phyloP scores from a whole-genome alignment of 2,797 vertebrate species.

The Sebastes nivosus region DNA sequence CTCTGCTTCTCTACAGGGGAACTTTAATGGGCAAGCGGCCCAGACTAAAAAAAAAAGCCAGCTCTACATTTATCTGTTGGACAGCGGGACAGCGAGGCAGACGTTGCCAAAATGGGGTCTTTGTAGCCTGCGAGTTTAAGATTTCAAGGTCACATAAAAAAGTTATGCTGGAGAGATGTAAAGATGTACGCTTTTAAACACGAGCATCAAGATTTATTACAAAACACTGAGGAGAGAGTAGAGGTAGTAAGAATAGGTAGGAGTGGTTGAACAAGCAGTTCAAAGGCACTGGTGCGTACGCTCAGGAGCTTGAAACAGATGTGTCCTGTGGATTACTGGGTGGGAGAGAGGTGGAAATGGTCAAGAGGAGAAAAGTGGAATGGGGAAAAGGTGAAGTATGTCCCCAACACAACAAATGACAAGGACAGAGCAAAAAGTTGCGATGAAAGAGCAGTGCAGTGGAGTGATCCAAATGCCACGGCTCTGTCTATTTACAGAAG shows the following conservation, averaged over 20 bases:
- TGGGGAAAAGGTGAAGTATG: conserved; percentile 14
- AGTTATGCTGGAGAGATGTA: conserved; percentile 27
- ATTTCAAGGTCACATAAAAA: conserved; percentile 65
- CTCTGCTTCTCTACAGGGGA: conserved; percentile 35
- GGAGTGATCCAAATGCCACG: conserved; percentile 37
- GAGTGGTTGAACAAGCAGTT: conserved; percentile 50
- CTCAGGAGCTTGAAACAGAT: conserved; percentile 71
- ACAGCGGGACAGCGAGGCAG: conserved; percentile 54
- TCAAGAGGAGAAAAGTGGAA: conserved; percentile 18
- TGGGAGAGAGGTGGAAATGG: conserved; percentile 39
- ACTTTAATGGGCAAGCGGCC: conserved; percentile 52
- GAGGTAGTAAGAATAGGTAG: conserved; percentile 37
- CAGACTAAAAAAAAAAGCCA: conserved; percentile 57
- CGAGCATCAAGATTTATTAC: conserved; percentile 62
- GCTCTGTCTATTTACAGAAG: conserved; percentile 65
- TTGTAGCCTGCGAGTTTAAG: conserved; percentile 33
- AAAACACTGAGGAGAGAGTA: conserved; percentile 42
- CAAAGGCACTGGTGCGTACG: conserved; percentile 54
- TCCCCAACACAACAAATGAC: conserved; percentile 2
- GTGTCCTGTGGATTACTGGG: conserved; percentile 63
- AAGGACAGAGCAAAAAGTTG: conserved; percentile 9
- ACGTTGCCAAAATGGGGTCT: conserved; percentile 56
- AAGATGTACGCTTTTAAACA: conserved; percentile 45
- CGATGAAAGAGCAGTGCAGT: conserved; percentile 9
- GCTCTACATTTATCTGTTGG: conserved; percentile 65